Percentiles rank a stretch among this genome's conserved stretches.
Evolutionary conservation across 2,113 vertebrate genomes (phyloP).

Genomic region (Caracal caracal): DNA sequence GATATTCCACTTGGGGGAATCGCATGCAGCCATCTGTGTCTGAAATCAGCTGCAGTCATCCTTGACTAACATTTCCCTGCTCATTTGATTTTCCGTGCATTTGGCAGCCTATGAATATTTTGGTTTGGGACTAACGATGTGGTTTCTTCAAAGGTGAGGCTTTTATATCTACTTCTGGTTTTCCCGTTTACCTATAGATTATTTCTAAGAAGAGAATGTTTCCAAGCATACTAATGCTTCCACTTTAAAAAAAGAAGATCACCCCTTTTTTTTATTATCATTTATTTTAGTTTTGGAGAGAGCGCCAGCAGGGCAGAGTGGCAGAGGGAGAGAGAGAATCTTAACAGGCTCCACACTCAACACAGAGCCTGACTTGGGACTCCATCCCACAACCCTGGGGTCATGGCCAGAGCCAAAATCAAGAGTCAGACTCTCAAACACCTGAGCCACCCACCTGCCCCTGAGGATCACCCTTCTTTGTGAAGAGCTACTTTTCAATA

Average conservation of each 20-base stretch:
- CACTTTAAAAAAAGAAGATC: neutral
- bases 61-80: neutral
- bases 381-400: too few relatives aligned
- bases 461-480: neutral
- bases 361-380: too few relatives aligned
- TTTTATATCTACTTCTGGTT: conserved; percentile 22
- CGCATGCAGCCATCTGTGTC: neutral
- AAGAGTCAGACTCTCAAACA: too few relatives aligned
- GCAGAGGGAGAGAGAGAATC: too few relatives aligned
- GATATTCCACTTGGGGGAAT: neutral
- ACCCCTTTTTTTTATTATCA: too few relatives aligned
- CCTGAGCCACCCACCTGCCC: too few relatives aligned
- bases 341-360: too few relatives aligned
- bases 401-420: too few relatives aligned
- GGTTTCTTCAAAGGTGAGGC: neutral
- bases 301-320: too few relatives aligned
- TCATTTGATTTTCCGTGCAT: conserved; percentile 24
- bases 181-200: neutral
- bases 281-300: too few relatives aligned
- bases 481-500: neutral
- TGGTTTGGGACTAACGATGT: conserved; percentile 7
- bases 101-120: conserved; percentile 41
- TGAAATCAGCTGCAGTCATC: neutral
- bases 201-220: neutral
- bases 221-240: neutral